Base-by-base conservation (phyloP, 2,888 invertebrate species). In the Epirrita christyi region DNA sequence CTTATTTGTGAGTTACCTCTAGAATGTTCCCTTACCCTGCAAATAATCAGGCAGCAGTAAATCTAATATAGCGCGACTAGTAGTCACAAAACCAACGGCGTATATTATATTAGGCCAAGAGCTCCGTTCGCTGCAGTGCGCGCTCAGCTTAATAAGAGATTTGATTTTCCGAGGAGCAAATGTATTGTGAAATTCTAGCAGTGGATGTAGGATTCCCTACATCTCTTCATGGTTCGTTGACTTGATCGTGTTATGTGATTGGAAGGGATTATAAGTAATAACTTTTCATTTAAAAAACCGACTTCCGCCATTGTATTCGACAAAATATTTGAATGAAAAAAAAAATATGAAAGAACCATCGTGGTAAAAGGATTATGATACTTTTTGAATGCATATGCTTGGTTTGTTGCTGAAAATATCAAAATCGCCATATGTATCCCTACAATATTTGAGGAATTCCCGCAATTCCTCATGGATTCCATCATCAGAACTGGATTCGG, bases 31-130 rank as follows among this genome's bases (percentile, higher is more conserved):
- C 0, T 48, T 82, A 71, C 78, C 78, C 88, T 88, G 69, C 66
- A 72, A 73, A 85, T 82, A 88, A 88, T 88, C 87, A 86, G 82
- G 78, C 81, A 80, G 78, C 79, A 81, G 78, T 88, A 88, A 88
- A 88, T 88, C 87, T 88, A 87, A 86, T 88, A 87, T 82, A 86
- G 81, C 76, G 81, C 80, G 37, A 80, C 83, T 76, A 81, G 76
- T 76, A 83, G 80, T 81, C 78, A 80, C 83, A 83, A 83, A 82
- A 80, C 83, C 80, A 66, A 74, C 67, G 71, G 71, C 80, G 80
- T 83, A 81, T 80, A 81, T 82, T 84, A 83, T 81, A 81, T 84
- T 83, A 83, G 81, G 79, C 76, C 56, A 51, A 45, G 55, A 56
- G 37, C 53, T 51, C 58, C 52, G 37, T 52, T 51, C 58, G 55